A percentile compares a stretch with the other conserved stretches of the same genome.
phyloP scores from a whole-genome alignment of 2,113 vertebrate genomes.

The Xenopus laevis region DNA sequence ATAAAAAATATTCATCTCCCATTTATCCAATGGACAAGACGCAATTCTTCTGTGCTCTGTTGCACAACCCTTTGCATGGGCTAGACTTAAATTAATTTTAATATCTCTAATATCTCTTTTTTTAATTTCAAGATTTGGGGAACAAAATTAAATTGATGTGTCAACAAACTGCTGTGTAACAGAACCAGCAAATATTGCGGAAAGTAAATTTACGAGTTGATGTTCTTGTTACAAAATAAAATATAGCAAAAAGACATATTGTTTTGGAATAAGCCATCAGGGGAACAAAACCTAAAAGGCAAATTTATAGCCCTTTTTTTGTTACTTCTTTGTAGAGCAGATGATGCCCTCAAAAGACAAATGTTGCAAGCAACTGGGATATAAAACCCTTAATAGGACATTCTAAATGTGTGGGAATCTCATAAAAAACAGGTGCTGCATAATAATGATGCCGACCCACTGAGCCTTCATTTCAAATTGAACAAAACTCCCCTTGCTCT shows the following conservation, averaged over 20 bases:
- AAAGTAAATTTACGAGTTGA: conserved; percentile 4
- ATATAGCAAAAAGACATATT: conserved; percentile 14
- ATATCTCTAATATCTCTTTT: not conserved
- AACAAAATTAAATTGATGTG: conserved; percentile 12
- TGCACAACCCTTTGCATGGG: not conserved
- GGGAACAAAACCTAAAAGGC: conserved; percentile 24
- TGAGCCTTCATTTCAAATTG: conserved; percentile 33
- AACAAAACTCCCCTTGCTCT: conserved; percentile 15
- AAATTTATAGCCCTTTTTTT: conserved; percentile 33
- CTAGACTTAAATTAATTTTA: not conserved
- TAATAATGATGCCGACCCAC: conserved; percentile 37
- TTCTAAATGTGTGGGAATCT: conserved; percentile 43
- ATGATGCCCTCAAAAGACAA: conserved; percentile 38
- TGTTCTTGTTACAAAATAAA: conserved; percentile 13
- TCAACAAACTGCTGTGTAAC: not conserved
- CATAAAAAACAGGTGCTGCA: conserved; percentile 42
- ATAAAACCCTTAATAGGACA: conserved; percentile 42
- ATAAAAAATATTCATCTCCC: not conserved
- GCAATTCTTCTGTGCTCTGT: not conserved
- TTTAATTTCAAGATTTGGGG: not conserved
- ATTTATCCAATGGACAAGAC: not conserved
- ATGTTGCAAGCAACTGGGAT: conserved; percentile 38
- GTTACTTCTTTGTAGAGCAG: conserved; percentile 29
- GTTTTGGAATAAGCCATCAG: conserved; percentile 21
- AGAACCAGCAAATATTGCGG: not conserved